These are phyloP conservation scores for Bombyx mandarina DNA, from an alignment of 1,140 invertebrate species.

Conservation along the genomic window DNA sequence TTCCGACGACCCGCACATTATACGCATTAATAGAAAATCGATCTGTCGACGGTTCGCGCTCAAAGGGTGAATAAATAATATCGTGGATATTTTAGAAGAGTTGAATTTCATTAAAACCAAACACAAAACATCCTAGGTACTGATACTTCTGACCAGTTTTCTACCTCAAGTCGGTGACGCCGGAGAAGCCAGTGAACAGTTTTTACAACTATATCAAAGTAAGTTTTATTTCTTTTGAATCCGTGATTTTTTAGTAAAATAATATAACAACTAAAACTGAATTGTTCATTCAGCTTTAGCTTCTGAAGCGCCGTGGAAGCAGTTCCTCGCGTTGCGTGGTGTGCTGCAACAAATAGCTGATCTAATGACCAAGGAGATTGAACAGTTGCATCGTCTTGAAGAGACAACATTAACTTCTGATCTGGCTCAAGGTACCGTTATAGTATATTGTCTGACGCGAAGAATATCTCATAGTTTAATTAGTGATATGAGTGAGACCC, in stretches of 20 bases:
- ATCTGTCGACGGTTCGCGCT: no score
- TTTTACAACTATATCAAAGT: slow-evolving; percentile 87
- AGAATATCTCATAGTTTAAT: no score
- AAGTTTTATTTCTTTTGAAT: slow-evolving; percentile 17
- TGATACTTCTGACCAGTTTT: slow-evolving; percentile 91
- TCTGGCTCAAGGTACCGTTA: slow-evolving; percentile 83
- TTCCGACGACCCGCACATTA: no score
- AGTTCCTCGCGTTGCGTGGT: slow-evolving; percentile 90
- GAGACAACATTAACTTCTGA: slow-evolving; percentile 94
- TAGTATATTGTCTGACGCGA: no score
- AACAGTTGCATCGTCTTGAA: slow-evolving; percentile 87
- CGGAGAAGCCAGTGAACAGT: slow-evolving; percentile 94
- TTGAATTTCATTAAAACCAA: no score
- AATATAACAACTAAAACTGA: background rate
- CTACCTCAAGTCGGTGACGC: slow-evolving; percentile 86
- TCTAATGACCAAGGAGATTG: slow-evolving; percentile 90
- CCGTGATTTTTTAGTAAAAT: background rate
- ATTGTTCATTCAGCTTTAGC: slow-evolving; percentile 75
- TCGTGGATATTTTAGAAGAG: no score
- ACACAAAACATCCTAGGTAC: slow-evolving; percentile 67
- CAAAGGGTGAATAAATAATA: no score
- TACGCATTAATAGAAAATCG: no score
- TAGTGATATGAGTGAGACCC: no score
- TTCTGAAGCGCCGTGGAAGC: slow-evolving; percentile 89
- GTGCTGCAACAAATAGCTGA: slow-evolving; percentile 88